Evolutionary conservation across 2,888 invertebrate genomes (phyloP), one percentile per base, ranked within the genome.

Genomic region (Lasioglossum lativentre): DNA sequence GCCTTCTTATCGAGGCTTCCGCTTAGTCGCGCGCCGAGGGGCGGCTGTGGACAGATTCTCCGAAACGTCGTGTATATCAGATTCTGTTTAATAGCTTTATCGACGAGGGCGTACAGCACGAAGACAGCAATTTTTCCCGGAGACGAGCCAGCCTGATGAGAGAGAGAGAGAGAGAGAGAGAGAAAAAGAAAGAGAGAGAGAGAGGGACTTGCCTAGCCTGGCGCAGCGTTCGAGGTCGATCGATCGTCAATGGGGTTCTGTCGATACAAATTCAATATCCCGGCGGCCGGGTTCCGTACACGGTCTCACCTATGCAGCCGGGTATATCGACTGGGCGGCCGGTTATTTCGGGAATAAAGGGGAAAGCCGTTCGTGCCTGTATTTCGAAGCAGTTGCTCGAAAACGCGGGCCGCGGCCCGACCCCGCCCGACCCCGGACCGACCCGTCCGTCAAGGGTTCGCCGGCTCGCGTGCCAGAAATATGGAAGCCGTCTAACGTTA

Each of bases 261-360:
- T 89, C 88, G 89, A 89, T 89, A 83, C 85, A 89, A 89, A 89
- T 87, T 87, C 87, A 86, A 89, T 89, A 89, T 78, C 68, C 70
- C 56, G 70, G 72, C 14, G 45, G 73, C 78, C 30, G 19, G 47
- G 34, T 19, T 42, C 30, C n/a, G 30, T 42, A 38, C 27, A 70
- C 78, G n/a, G 40, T 56, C 70, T 72, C 82, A 79, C 82, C 82
- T 86, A 80, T 77, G 70, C 56, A 52, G 59, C 34, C 40, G 42
- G 38, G 45, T 74, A 72, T 72, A 52, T 52, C 75, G 82, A 77
- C 34, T 52, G 47, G 38, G 52, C 68, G 68, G 34, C 30, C 5
- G 27, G 79, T 77, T 89, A 89, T 89, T 89, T 89, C 75, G 74
- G 75, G 79, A 70, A 81, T 81, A 87, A 83, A 89, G 85, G 68